Evolutionary conservation across 2,888 invertebrate genomes (phyloP).

Genomic region (Gryllus longicercus): DNA sequence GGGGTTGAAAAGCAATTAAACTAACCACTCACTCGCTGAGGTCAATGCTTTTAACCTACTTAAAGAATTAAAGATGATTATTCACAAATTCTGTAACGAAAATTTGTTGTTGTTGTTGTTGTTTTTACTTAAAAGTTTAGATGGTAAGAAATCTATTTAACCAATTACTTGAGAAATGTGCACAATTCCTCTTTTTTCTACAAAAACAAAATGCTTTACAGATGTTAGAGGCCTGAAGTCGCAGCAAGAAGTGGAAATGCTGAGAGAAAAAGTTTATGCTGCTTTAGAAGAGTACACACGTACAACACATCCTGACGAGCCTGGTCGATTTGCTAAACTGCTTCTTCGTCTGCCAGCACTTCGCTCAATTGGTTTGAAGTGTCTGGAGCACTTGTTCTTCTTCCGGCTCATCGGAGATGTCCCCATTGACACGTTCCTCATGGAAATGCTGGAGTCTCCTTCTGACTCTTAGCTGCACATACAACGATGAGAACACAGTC

Average conservation of each 20-base stretch:
- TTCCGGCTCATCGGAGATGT: conserved; percentile 86
- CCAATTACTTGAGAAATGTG: too few relatives aligned
- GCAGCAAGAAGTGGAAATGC: conserved; percentile 73
- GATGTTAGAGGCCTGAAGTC: conserved; percentile 87
- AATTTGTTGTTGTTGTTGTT: too few relatives aligned
- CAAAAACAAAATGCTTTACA: conserved; percentile 38
- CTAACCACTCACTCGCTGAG: too few relatives aligned
- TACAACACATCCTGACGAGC: conserved; percentile 81
- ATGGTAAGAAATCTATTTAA: too few relatives aligned
- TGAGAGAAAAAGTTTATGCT: conserved; percentile 92
- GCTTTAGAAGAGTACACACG: conserved; percentile 94
- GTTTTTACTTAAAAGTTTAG: too few relatives aligned
- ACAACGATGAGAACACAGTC: neutral
- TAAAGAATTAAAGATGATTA: too few relatives aligned
- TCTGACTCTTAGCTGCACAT: conserved; percentile 46
- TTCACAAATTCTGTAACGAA: too few relatives aligned
- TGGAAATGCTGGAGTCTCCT: conserved; percentile 73
- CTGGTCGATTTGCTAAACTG: conserved; percentile 92
- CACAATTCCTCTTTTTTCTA: too few relatives aligned
- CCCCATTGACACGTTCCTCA: conserved; percentile 78
- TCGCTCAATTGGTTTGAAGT: conserved; percentile 88
- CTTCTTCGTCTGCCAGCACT: conserved; percentile 84
- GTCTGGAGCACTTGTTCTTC: conserved; percentile 91
- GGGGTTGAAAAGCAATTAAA: too few relatives aligned
- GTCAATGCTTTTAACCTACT: too few relatives aligned